Evolutionary conservation across 2,113 vertebrate genomes (phyloP).

Genomic region (Proteles cristata): DNA sequence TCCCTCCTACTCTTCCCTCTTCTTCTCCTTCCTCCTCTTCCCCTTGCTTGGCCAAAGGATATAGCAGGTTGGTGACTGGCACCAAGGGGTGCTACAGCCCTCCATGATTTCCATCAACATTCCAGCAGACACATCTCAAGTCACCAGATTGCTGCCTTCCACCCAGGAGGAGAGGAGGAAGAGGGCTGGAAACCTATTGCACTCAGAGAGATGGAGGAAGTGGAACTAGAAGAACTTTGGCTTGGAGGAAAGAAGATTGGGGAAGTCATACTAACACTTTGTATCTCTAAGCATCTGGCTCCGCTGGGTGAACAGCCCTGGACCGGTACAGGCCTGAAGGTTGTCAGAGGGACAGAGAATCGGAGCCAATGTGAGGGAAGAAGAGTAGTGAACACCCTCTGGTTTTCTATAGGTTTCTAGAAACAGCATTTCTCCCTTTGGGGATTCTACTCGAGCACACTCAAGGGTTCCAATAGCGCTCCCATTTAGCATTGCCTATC

Average conservation of each 20-base stretch:
- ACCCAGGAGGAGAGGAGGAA: background rate
- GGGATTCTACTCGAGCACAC: background rate
- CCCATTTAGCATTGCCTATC: background rate
- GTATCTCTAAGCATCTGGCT: background rate
- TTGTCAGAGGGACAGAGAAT: background rate
- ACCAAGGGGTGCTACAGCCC: background rate
- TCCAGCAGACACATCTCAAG: background rate
- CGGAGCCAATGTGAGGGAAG: background rate
- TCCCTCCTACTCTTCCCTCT: background rate
- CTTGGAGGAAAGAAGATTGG: background rate
- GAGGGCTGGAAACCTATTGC: background rate
- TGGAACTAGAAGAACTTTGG: background rate
- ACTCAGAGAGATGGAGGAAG: background rate
- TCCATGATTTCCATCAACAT: background rate
- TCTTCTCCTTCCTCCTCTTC: too few species aligned
- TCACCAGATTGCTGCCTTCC: background rate
- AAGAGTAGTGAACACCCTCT: background rate
- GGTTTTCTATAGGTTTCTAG: conserved; percentile 4
- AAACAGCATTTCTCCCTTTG: background rate
- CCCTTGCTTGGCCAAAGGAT: background rate
- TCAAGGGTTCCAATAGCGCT: background rate
- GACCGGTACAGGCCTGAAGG: background rate
- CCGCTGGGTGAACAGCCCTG: background rate
- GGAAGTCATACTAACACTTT: background rate
- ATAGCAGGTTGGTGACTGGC: background rate